phyloP scores from a whole-genome alignment of 2,888 invertebrate species.

The Caenorhabditis sinica region DNA sequence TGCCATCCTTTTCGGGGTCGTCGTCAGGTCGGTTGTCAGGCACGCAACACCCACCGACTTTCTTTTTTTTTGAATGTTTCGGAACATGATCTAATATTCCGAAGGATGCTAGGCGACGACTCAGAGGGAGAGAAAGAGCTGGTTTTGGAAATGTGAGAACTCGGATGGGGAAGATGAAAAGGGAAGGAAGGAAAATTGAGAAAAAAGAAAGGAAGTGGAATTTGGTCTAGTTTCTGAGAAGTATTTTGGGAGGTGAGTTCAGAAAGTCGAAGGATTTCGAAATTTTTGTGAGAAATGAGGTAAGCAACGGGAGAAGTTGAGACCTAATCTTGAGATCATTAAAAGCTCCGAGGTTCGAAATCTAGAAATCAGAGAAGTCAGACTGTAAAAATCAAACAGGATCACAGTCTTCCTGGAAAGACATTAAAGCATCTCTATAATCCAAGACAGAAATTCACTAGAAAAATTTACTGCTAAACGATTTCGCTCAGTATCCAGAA shows the following conservation, averaged over 20 bases:
- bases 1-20: slow-evolving; percentile 3
- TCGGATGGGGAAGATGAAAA: slow-evolving; percentile 3
- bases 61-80: slow-evolving; percentile 15
- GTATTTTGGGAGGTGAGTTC: slow-evolving; percentile 3
- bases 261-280: slow-evolving; percentile 1
- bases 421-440: too few species aligned
- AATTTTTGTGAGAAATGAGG: background rate
- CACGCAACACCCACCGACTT: slow-evolving; percentile 42
- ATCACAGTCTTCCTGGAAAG: too few species aligned
- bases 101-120: slow-evolving; percentile 43
- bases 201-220: background rate
- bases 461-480: too few species aligned
- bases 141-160: slow-evolving; percentile 40
- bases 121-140: background rate
- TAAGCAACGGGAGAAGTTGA: too few species aligned
- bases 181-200: slow-evolving; percentile 29
- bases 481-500: too few species aligned
- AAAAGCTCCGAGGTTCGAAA: too few species aligned
- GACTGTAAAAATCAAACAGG: too few species aligned
- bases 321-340: too few species aligned
- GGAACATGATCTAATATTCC: slow-evolving; percentile 62
- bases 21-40: slow-evolving; percentile 54
- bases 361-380: too few species aligned
- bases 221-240: background rate
- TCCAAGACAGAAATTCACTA: too few species aligned